phyloP scores from a whole-genome alignment of 2,797 vertebrate genomes.

The Dipus sagitta region DNA sequence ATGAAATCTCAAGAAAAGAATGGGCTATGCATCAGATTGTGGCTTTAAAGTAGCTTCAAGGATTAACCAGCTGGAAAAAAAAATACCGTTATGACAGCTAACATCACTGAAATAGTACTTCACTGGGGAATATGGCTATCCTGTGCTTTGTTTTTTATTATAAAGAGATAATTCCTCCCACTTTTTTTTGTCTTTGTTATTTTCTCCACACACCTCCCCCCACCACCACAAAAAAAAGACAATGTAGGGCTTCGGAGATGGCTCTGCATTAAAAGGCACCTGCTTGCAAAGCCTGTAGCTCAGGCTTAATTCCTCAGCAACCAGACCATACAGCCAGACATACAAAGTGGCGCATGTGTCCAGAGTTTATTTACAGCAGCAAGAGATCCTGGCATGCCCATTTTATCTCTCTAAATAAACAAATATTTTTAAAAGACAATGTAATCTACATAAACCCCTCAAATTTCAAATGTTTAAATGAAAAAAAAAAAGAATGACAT shows the following conservation, averaged over 20 bases:
- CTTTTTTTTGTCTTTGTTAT: background rate
- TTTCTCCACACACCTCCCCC: background rate
- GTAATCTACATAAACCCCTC: background rate
- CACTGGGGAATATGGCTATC: background rate
- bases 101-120: background rate
- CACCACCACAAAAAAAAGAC: too few relatives aligned
- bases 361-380: too few relatives aligned
- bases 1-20: constrained; percentile 24
- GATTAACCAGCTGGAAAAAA: background rate
- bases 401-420: too few relatives aligned
- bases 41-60: background rate
- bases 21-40: background rate
- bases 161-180: background rate
- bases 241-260: too few relatives aligned
- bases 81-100: background rate
- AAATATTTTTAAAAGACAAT: background rate
- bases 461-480: constrained; percentile 17
- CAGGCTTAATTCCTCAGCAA: too few relatives aligned
- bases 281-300: too few relatives aligned
- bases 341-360: too few relatives aligned
- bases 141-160: background rate
- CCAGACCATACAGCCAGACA: too few relatives aligned
- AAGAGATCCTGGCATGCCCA: too few relatives aligned
- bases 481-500: background rate
- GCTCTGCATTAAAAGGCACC: too few relatives aligned